Conservation (phyloP, 2,888 invertebrate species). For the Philonicus albiceps region DNA sequence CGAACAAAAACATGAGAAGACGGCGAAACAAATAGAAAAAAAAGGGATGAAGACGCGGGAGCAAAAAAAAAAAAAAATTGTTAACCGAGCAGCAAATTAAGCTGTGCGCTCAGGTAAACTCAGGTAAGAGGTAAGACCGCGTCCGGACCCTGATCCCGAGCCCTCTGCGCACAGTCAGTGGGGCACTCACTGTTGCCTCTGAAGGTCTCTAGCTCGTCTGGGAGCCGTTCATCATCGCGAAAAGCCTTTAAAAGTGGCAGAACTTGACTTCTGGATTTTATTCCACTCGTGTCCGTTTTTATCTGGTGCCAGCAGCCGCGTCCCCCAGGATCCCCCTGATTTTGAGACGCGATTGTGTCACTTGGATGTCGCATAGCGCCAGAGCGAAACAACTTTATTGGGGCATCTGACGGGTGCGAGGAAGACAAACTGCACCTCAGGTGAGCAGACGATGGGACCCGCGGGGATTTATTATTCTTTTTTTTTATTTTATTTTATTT, state of each 20-base stretch:
- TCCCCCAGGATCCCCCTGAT: constrained; percentile 17
- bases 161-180: background rate
- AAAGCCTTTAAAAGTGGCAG: constrained; percentile 20
- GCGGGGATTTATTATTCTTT: background rate
- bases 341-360: constrained; percentile 29
- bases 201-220: background rate
- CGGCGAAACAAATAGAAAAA: background rate
- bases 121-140: background rate
- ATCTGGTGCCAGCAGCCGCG: constrained; percentile 11
- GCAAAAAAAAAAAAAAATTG: background rate
- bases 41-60: background rate
- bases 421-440: background rate
- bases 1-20: background rate
- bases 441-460: background rate
- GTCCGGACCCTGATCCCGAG: background rate
- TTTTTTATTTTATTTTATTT: background rate
- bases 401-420: background rate
- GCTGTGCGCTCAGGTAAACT: background rate
- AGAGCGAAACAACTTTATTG: constrained; percentile 14
- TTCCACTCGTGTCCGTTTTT: constrained; percentile 31
- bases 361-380: constrained; percentile 8
- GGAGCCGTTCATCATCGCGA: constrained; percentile 33
- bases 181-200: background rate
- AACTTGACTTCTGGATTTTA: constrained; percentile 38
- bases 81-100: constrained; percentile 30